Evolutionary conservation across 2,888 invertebrate species (phyloP).

Genomic region (Lacanobia oleracea): DNA sequence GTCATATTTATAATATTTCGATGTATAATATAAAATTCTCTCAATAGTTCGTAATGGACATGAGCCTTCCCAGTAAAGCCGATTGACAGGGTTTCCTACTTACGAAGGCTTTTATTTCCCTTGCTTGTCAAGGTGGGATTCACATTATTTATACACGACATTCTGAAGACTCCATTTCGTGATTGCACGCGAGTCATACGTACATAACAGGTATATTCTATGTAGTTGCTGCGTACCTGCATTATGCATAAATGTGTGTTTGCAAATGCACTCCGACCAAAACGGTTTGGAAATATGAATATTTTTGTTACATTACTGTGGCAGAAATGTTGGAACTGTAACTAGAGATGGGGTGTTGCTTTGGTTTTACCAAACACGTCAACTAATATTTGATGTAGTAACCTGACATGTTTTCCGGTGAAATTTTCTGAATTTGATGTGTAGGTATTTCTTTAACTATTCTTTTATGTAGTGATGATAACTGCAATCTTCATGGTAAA

Average conservation of each 20-base stretch:
- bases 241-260: slow-evolving; percentile 52
- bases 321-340: slow-evolving; percentile 16
- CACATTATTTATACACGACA: slow-evolving; percentile 45
- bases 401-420: not conserved
- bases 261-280: slow-evolving; percentile 50
- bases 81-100: slow-evolving; percentile 32
- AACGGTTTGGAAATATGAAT: slow-evolving; percentile 46
- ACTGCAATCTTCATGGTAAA: no score
- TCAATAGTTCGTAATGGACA: slow-evolving; percentile 35
- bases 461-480: no score
- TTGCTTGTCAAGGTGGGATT: slow-evolving; percentile 21
- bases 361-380: slow-evolving; percentile 9
- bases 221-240: slow-evolving; percentile 22
- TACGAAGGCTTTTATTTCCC: slow-evolving; percentile 45
- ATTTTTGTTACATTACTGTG: slow-evolving; percentile 58
- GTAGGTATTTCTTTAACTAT: not conserved
- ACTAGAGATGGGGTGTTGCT: slow-evolving; percentile 17
- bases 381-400: not conserved
- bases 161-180: slow-evolving; percentile 42
- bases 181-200: slow-evolving; percentile 46
- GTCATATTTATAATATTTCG: not conserved
- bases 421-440: not conserved
- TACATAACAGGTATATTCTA: slow-evolving; percentile 28
- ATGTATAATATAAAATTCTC: slow-evolving; percentile 24
- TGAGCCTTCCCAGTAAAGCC: slow-evolving; percentile 13